These are phyloP conservation scores for Mormyrops attenuatus DNA, from an alignment of 2,797 vertebrate genomes.

Conservation along the genomic window DNA sequence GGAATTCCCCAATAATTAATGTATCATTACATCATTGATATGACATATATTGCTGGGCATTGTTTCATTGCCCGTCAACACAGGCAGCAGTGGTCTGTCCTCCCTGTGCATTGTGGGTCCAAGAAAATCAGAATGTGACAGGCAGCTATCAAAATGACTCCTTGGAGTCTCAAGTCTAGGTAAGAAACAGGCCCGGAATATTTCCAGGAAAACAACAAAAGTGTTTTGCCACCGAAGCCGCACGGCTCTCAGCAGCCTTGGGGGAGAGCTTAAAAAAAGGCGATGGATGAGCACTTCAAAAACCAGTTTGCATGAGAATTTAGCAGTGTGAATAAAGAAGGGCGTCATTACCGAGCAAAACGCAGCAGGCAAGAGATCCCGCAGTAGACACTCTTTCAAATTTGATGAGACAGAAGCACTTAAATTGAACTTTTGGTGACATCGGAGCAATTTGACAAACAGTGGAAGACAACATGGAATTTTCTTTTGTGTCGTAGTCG, in stretches of 20 bases:
- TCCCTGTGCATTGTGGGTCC: not conserved
- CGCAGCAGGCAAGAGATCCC: not conserved
- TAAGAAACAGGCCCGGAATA: not conserved
- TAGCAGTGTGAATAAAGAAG: not conserved
- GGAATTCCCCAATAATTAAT: not conserved
- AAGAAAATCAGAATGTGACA: not conserved
- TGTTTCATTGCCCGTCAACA: not conserved
- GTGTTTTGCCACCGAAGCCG: not conserved
- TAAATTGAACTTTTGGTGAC: not conserved
- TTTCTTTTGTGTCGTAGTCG: not conserved
- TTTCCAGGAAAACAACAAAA: not conserved
- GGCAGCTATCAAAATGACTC: not conserved
- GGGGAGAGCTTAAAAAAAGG: not conserved
- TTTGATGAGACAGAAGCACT: not conserved
- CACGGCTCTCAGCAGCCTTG: not conserved
- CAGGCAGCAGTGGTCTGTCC: not conserved
- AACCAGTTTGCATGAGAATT: not conserved
- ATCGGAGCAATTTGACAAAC: not conserved
- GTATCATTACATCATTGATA: not conserved
- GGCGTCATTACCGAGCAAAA: not conserved
- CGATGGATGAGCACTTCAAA: not conserved
- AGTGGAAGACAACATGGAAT: not conserved
- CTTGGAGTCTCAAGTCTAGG: not conserved
- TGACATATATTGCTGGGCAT: not conserved
- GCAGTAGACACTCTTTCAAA: not conserved